phyloP scores from a whole-genome alignment of 2,113 vertebrate species.

The Hiodon alosoides region DNA sequence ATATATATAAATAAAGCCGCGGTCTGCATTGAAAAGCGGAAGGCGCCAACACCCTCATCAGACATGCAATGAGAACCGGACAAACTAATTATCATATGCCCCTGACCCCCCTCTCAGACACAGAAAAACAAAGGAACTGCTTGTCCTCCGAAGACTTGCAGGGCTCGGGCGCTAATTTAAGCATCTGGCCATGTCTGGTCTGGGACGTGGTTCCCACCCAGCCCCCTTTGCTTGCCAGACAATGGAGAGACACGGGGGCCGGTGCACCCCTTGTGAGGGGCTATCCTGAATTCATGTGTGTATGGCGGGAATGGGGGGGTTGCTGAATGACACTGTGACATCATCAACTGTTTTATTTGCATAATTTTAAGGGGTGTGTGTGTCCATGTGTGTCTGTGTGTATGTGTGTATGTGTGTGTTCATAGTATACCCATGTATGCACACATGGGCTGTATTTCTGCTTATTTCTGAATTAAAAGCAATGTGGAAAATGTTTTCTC shows the following conservation, averaged over 20 bases:
- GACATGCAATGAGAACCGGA: constrained; percentile 79
- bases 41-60: constrained; percentile 56
- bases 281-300: constrained; percentile 33
- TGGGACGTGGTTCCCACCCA: constrained; percentile 52
- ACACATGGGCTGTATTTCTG: neutral
- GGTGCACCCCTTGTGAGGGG: constrained; percentile 78
- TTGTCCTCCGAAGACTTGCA: constrained; percentile 72
- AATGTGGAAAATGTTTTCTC: too few relatives aligned
- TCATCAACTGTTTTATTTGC: constrained; percentile 69
- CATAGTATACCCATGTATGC: neutral
- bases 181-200: constrained; percentile 84
- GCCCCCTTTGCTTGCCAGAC: constrained; percentile 39
- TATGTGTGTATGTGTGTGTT: constrained; percentile 7
- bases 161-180: constrained; percentile 83
- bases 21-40: too few relatives aligned
- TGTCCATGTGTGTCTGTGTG: neutral
- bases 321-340: constrained; percentile 77
- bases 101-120: constrained; percentile 31
- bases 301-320: too few relatives aligned
- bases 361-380: too few relatives aligned
- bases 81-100: constrained; percentile 74
- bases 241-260: constrained; percentile 78
- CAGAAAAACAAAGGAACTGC: constrained; percentile 69
- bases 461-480: too few relatives aligned
- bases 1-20: too few relatives aligned